Evolutionary conservation across 2,888 invertebrate genomes (phyloP), one percentile per base, ranked within the genome.

Genomic region (Apodemia duryi): DNA sequence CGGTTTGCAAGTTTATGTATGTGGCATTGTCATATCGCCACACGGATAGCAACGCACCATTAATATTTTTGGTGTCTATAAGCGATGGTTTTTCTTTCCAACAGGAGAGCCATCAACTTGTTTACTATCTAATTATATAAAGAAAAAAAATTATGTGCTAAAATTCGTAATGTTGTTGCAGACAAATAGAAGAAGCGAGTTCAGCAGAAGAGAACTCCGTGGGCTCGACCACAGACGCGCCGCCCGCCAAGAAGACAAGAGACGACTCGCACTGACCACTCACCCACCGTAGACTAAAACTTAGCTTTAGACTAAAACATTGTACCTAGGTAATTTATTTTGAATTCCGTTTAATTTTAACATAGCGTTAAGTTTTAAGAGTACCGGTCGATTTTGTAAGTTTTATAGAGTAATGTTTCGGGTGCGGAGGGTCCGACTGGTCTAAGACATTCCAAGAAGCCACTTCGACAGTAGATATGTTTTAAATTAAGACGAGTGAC

Each of bases 291-390:
- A 85, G 88, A 86, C 83, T 81, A 90, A 90, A 90, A 90, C 85
- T 89, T 91, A 90, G 86, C 89, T 89, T 86, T 90, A 91, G 89
- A 88, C 86, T 89, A 87, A 90, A 86, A 89, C 84, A 91, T 90
- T 91, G 91, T 92, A 92, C 91, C 92, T 92, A 92, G 92, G 89
- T 92, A 92, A 92, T 92, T 92, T 92, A 92, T 92, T 92, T 91
- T 89, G 85, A 92, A 92, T 92, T 92, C 92, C 92, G 92, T 85
- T 92, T 68, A 91, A 90, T 91, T 90, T 89, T 91, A 91, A 91
- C 83, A 87, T 92, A 92, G 91, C 72, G 71, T 83, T 90, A 92
- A 91, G 90, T 90, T 90, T 73, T 87, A 88, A 85, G 81, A 83
- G 76, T 88, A 91, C 87, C 90, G 87, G 82, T 85, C 86, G 89